Evolutionary conservation across 2,797 vertebrate genomes (phyloP).

Genomic region (Mionectes olivaceus): DNA sequence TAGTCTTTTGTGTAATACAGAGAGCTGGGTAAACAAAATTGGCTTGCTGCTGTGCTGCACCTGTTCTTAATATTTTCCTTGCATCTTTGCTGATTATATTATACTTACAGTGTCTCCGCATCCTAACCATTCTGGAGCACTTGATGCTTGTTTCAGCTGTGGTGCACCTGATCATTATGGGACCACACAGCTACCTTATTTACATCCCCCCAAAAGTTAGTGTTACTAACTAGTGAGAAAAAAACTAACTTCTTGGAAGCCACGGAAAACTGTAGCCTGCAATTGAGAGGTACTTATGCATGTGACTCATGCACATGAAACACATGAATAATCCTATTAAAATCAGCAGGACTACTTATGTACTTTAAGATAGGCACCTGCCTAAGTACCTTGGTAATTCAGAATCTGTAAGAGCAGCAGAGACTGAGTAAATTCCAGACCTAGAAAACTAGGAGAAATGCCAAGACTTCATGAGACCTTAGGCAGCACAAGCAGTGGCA

Average conservation of each 20-base stretch:
- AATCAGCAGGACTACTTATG: neutral
- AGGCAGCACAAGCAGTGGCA: conserved; percentile 5
- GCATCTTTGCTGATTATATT: neutral
- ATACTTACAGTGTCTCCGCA: neutral
- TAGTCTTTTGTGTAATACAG: neutral
- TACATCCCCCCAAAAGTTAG: neutral
- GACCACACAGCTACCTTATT: neutral
- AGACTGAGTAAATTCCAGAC: conserved; percentile 30
- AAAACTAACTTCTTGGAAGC: neutral
- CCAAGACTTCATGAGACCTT: conserved; percentile 4
- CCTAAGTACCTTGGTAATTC: conserved; percentile 33
- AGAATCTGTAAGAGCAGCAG: neutral
- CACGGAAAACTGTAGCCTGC: neutral
- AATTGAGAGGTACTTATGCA: conserved; percentile 14
- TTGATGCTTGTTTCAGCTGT: neutral
- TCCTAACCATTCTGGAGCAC: neutral
- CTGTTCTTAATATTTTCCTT: neutral
- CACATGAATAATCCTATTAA: conserved; percentile 7
- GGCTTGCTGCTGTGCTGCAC: conserved; percentile 35
- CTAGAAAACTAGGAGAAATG: conserved; percentile 14
- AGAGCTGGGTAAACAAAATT: neutral
- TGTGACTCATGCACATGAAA: neutral
- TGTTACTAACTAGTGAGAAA: neutral
- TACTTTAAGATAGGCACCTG: conserved; percentile 34
- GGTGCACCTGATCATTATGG: neutral